Percentiles rank a stretch among this genome's conserved stretches.
Conservation (phyloP, 2,888 invertebrate genomes). For the Alsophila aescularia region DNA sequence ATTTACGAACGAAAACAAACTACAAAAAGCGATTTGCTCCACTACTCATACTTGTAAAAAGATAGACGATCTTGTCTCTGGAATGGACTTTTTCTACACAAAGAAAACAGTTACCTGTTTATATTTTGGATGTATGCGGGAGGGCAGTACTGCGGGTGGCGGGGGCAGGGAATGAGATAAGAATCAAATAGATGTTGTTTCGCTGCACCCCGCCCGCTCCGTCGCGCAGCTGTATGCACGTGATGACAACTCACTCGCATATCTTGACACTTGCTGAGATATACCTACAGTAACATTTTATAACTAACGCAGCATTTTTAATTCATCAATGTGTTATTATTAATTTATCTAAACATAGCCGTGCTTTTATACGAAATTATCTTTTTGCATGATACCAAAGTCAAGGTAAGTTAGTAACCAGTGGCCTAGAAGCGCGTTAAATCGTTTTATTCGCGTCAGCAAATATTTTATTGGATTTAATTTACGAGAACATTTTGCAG, state of each 20-base stretch:
- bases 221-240: constrained; percentile 73
- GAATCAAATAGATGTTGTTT: constrained; percentile 84
- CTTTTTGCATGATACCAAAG: constrained; percentile 1
- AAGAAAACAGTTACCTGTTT: constrained; percentile 77
- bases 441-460: constrained; percentile 14
- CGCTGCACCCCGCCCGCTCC: constrained; percentile 71
- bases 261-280: constrained; percentile 70
- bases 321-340: not conserved
- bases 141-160: constrained; percentile 37
- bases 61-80: constrained; percentile 65
- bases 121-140: constrained; percentile 69
- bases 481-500: constrained; percentile 30
- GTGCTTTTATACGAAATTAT: not conserved
- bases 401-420: constrained; percentile 20
- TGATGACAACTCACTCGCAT: constrained; percentile 66
- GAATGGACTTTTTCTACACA: constrained; percentile 71
- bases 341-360: constrained; percentile 1
- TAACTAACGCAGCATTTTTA: not conserved
- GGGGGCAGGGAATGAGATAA: constrained; percentile 67
- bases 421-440: constrained; percentile 3
- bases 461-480: constrained; percentile 37
- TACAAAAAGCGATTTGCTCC: constrained; percentile 46
- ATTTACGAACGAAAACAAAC: constrained; percentile 31
- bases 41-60: constrained; percentile 56
- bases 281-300: constrained; percentile 32